Evolutionary conservation across 2,797 vertebrate genomes (phyloP), one percentile per base, ranked within the genome.

Genomic region (Spheniscus humboldti): DNA sequence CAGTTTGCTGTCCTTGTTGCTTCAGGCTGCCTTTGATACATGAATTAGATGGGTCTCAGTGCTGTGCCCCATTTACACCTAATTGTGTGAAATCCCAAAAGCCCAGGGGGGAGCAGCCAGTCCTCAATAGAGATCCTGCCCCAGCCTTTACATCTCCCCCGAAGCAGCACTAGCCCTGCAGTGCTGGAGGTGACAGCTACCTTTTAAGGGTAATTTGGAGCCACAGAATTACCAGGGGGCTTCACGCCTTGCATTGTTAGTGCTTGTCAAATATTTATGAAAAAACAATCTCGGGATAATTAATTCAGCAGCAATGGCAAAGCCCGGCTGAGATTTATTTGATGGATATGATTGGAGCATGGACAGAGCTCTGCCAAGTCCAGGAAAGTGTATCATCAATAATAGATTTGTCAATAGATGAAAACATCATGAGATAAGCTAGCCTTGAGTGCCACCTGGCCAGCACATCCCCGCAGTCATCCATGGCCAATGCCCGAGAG

Each of bases 211-310:
- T 41, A 90, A 78, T 86, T 90, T 52, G 72, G 80, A 94, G 86
- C 12, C 71, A 31, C 63, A 43, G 63, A 94, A 91, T 37, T 83
- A 90, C 41, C 94, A 69, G 86, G 92, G 92, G 91, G 71, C 86
- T 96, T 95, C 92, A 76, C 69, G 18, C 94, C 88, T 93, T 18
- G 57, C 67, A 81, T 94, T 92, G 90, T 95, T 96, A 86, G 79
- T 69, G 50, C 94, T 94, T 68, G 93, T 96, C 94, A 96, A 96
- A 95, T 96, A 95, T 96, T 96, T 93, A 96, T 96, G 93, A 90
- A 86, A 92, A 97, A 95, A 94, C 93, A 95, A 95, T 93, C 80
- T 50, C 83, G 52, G 80, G 88, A 95, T 96, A 96, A 96, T 96
- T 93, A 97, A 96, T 95, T 96, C 95, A 92, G 67, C 73, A 93